Evolutionary conservation across 2,113 vertebrate species (phyloP).

Genomic region (Terrapene triunguis): DNA sequence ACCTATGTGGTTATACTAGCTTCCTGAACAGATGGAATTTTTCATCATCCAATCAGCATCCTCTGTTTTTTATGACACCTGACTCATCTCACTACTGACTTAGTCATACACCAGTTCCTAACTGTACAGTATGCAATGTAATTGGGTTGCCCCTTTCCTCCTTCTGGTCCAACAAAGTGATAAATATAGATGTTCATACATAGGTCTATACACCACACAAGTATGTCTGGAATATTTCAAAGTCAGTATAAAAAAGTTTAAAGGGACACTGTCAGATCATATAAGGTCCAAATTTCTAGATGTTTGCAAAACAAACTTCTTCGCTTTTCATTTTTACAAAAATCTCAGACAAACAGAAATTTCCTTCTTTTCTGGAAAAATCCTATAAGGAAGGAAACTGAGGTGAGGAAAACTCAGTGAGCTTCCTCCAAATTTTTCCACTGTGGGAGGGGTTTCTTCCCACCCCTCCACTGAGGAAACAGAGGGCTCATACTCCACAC

Average conservation of each 20-base stretch:
- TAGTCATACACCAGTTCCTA: background rate
- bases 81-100: background rate
- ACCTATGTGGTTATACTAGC: background rate
- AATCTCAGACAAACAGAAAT: fast-evolving
- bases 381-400: background rate
- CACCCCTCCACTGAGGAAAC: background rate
- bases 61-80: background rate
- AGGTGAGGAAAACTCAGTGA: background rate
- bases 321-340: background rate
- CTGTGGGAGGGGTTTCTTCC: background rate
- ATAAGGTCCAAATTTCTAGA: background rate
- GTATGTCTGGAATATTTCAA: background rate
- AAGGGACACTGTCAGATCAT: background rate
- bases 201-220: background rate
- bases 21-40: background rate
- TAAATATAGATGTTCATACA: background rate
- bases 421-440: background rate
- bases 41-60: background rate
- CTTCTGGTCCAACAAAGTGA: background rate
- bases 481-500: background rate
- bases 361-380: background rate
- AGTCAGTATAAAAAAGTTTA: background rate
- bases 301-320: background rate
- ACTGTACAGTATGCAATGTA: background rate
- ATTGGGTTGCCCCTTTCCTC: background rate